phyloP scores from a whole-genome alignment of 2,888 invertebrate genomes.

The Tachina lurida region DNA sequence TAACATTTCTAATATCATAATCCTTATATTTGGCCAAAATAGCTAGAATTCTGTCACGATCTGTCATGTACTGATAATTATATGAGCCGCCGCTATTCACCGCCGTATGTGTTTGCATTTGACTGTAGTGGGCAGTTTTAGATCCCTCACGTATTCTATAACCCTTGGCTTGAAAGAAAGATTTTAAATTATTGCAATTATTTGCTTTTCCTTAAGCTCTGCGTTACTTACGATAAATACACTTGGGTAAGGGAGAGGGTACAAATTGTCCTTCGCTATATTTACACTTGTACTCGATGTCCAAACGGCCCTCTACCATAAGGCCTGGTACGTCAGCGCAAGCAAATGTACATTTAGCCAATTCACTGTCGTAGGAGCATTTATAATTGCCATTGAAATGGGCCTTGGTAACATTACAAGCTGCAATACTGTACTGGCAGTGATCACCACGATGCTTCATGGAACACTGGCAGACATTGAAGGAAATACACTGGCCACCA shows the following conservation, averaged over 20 bases:
- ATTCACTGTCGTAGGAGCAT: slow-evolving; percentile 86
- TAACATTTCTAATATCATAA: slow-evolving; percentile 75
- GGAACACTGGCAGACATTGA: slow-evolving; percentile 91
- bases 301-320: slow-evolving; percentile 86
- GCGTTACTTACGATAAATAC: slow-evolving; percentile 85
- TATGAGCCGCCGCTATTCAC: slow-evolving; percentile 71
- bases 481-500: slow-evolving; percentile 91
- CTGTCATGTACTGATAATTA: slow-evolving; percentile 73
- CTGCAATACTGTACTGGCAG: slow-evolving; percentile 84
- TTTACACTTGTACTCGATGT: slow-evolving; percentile 86
- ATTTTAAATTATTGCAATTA: background rate
- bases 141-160: slow-evolving; percentile 73
- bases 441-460: slow-evolving; percentile 84
- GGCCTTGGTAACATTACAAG: slow-evolving; percentile 84
- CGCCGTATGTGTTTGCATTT: slow-evolving; percentile 69
- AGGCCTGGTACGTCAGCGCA: slow-evolving; percentile 86
- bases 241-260: slow-evolving; percentile 89
- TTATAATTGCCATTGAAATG: slow-evolving; percentile 90
- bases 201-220: background rate
- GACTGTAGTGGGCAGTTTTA: slow-evolving; percentile 64
- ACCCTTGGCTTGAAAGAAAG: slow-evolving; percentile 74
- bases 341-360: slow-evolving; percentile 86
- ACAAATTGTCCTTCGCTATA: slow-evolving; percentile 87
- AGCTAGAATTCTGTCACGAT: slow-evolving; percentile 75
- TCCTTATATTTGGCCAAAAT: slow-evolving; percentile 77